Evolutionary conservation across 1,140 invertebrate genomes (phyloP).

Genomic region (Drosophila lini): DNA sequence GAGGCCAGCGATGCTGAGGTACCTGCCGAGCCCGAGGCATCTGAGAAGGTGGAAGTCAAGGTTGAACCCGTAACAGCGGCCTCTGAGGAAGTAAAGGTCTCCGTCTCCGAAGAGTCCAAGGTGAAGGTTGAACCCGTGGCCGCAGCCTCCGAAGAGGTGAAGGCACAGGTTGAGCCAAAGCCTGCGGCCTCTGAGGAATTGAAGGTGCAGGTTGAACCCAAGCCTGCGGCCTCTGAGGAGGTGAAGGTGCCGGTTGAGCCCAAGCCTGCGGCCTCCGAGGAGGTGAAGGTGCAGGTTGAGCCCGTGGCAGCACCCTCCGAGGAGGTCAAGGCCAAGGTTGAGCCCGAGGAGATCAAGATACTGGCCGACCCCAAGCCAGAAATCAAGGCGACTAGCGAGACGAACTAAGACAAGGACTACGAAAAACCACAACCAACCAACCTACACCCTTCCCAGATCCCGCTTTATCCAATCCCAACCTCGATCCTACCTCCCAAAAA

Average conservation of each 20-base stretch:
- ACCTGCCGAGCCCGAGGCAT: constrained; percentile 14
- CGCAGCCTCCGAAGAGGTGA: constrained; percentile 36
- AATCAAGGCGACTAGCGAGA: constrained; percentile 60
- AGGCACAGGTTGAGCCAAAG: constrained; percentile 25
- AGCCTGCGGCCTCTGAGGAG: constrained; percentile 30
- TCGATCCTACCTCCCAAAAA: constrained; percentile 34
- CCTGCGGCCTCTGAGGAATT: constrained; percentile 37
- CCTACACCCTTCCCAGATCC: constrained; percentile 45
- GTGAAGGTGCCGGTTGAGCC: constrained; percentile 18
- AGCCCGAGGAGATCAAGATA: constrained; percentile 23
- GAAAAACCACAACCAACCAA: constrained; percentile 14
- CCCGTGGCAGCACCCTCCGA: constrained; percentile 20
- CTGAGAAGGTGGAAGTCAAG: constrained; percentile 21
- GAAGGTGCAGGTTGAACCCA: constrained; percentile 17
- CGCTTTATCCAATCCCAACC: constrained; percentile 43
- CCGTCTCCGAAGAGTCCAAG: constrained; percentile 9
- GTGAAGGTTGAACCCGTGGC: constrained; percentile 20
- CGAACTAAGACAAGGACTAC: constrained; percentile 48
- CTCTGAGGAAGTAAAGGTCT: constrained; percentile 24
- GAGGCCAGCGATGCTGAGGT: constrained; percentile 59
- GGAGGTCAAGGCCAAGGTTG: constrained; percentile 23
- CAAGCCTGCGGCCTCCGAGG: constrained; percentile 19
- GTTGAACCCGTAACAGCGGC: constrained; percentile 27
- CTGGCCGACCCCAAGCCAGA: constrained; percentile 38
- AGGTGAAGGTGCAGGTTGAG: constrained; percentile 22